Percentiles rank a stretch among this genome's conserved stretches.
phyloP scores from a whole-genome alignment of 2,797 vertebrate species.

The Hemibagrus guttatus region DNA sequence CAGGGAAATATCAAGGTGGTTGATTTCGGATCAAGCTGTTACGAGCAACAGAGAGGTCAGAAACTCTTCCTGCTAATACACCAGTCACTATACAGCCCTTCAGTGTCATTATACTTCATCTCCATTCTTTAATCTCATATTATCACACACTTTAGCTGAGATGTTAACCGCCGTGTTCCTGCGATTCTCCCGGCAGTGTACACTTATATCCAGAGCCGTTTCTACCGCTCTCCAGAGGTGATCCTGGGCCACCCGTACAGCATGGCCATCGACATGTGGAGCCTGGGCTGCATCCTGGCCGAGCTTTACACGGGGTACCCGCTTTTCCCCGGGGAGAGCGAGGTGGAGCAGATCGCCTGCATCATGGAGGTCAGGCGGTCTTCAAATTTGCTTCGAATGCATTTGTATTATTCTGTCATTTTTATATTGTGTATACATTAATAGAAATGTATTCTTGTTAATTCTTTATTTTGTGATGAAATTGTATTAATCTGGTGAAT shows the following conservation, averaged over 20 bases:
- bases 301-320: conserved; percentile 90
- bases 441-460: background rate
- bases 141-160: background rate
- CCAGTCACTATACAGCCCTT: background rate
- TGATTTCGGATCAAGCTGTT: conserved; percentile 96
- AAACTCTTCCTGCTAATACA: conserved; percentile 37
- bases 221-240: conserved; percentile 93
- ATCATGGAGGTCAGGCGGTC: conserved; percentile 90
- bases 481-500: background rate
- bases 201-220: conserved; percentile 92
- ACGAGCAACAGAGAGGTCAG: conserved; percentile 89
- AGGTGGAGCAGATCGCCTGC: conserved; percentile 91
- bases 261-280: conserved; percentile 97
- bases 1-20: conserved; percentile 94
- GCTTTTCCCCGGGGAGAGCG: conserved; percentile 90
- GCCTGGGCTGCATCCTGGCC: conserved; percentile 90
- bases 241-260: conserved; percentile 91
- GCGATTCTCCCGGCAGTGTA: conserved; percentile 76
- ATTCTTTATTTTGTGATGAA: background rate
- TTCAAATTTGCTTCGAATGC: background rate
- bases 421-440: no score
- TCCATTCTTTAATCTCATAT: background rate
- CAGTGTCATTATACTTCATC: background rate
- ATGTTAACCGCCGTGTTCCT: background rate
- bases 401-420: background rate